Conservation (phyloP, 1,140 invertebrate genomes). For the Scylla paramamosain region DNA sequence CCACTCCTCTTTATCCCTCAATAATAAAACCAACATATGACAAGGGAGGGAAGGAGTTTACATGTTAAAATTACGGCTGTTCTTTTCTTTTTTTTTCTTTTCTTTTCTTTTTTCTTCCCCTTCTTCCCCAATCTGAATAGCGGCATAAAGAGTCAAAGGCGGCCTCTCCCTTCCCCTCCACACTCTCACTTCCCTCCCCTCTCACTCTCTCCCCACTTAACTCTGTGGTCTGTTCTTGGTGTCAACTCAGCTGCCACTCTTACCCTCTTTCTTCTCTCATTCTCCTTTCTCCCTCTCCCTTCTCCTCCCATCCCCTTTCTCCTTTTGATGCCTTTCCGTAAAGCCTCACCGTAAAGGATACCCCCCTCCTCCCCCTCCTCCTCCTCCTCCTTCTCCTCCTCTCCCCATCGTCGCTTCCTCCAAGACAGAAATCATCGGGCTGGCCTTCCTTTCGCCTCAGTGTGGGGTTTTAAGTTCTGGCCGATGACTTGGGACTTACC, state of each 20-base stretch:
- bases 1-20: neutral
- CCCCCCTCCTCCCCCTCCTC: too few species aligned
- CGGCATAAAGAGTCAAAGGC: too few species aligned
- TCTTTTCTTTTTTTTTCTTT: neutral
- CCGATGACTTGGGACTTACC: too few species aligned
- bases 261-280: neutral
- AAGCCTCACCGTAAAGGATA: neutral
- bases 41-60: conserved; percentile 17
- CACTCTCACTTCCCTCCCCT: neutral
- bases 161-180: neutral
- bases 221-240: neutral
- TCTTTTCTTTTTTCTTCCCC: neutral
- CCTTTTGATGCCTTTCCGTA: conserved; percentile 1
- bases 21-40: conserved; percentile 58
- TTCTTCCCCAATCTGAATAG: neutral
- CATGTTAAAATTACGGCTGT: conserved; percentile 48
- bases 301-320: neutral
- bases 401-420: neutral
- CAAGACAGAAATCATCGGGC: neutral
- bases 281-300: neutral
- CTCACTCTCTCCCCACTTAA: neutral
- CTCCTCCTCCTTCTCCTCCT: neutral
- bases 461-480: too few species aligned
- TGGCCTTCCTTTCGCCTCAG: neutral
- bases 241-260: too few species aligned